Percentiles rank a stretch among this genome's conserved stretches.
phyloP scores from a whole-genome alignment of 2,113 vertebrate genomes.

The Gadus chalcogrammus region DNA sequence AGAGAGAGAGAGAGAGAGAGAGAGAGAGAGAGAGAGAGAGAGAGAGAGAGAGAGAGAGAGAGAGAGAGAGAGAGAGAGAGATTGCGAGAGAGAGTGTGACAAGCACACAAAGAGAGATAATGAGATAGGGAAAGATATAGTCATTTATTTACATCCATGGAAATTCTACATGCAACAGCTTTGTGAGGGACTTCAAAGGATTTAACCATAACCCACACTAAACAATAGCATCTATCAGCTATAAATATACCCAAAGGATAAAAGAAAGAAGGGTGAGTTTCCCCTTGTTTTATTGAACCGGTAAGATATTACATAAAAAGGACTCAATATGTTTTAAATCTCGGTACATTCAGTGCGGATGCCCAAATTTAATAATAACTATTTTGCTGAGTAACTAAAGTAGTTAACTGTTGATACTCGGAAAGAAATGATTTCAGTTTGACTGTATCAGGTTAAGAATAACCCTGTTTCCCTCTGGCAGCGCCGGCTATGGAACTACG shows the following conservation, averaged over 20 bases:
- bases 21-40: neutral
- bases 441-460: neutral
- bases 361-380: neutral
- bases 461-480: constrained; percentile 26
- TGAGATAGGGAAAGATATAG: too few relatives aligned
- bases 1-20: neutral
- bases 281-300: neutral
- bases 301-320: constrained; percentile 1
- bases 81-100: neutral
- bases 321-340: neutral
- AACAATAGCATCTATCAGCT: neutral
- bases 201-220: too few relatives aligned
- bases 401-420: neutral
- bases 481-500: constrained; percentile 57
- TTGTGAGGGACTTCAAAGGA: neutral
- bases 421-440: too few relatives aligned
- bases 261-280: constrained; percentile 60
- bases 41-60: neutral
- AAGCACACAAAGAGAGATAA: neutral
- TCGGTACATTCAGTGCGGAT: neutral
- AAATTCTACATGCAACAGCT: neutral
- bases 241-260: constrained; percentile 47
- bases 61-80: neutral
- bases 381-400: neutral
- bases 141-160: neutral